Evolutionary conservation across 2,888 invertebrate genomes (phyloP), one percentile per base, ranked within the genome.

Genomic region (Micropterix aruncella): DNA sequence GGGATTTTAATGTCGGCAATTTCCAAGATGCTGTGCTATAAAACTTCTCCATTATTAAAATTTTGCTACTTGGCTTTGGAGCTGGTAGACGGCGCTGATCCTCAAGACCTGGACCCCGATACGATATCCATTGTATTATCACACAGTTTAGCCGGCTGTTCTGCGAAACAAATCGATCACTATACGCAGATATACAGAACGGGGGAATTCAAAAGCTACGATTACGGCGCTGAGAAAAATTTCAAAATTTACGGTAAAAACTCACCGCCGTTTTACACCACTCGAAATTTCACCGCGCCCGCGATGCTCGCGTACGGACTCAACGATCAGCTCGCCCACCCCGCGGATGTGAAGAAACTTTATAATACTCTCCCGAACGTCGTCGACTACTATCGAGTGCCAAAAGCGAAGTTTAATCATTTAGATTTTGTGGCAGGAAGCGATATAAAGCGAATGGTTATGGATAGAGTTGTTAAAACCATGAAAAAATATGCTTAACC

Each of bases 111-210:
- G 51, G 2, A 27, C 48, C 4, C 39, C 15, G 2, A 38, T 65
- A 14, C 63, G 60, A 12, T 65, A 65, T 2, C 54, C 62, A 16
- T 53, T 51, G 42, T 56, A 51, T 27, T 12, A 59, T 54, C 52
- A 1, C 59, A 61, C 41, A 58, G 53, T 17, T 63, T 63, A 0
- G 54, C 57, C 0, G 58, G 60, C 0, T 55, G 54, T 1, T 61
- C 62, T 0, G 51, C 53, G 12, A 62, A 55, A 47, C 59, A 57
- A 38, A 40, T 61, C 7, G 44, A 54, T 2, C 63, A 65, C 45
- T 55, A 52, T 14, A 44, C 49, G 2, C 61, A 63, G 46, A 49
- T 60, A 3, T 48, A 53, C 2, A n/a, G 42, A 2, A 48, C 51
- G 1, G 52, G 49, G 37, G 50, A 43, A 4, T 64, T 64, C 45